Evolutionary conservation across 2,888 invertebrate species (phyloP), one percentile per base, ranked within the genome.

Genomic region (Morpho achilles): DNA sequence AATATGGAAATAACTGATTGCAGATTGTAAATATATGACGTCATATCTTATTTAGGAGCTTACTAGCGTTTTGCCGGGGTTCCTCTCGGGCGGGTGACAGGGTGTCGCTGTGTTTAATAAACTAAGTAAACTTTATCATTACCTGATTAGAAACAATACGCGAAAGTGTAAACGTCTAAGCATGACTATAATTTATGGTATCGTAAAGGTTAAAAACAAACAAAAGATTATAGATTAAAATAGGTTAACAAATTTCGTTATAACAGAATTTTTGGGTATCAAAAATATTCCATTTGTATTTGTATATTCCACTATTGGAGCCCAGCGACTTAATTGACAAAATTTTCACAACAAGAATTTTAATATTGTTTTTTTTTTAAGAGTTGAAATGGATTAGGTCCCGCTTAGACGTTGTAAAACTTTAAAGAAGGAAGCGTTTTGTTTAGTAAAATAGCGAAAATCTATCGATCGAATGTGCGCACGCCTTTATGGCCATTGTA

Each of bases 31-130:
- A 71, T 72, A 74, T 77, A 73, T 84, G 81, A 82, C 80, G 81
- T 88, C 89, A 89, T 90, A 90, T 89, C 89, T 87, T 76, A 74
- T 71, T 84, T 88, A 88, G 82, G 89, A 90, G 89, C 89, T 90
- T 90, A 89, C 84, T 87, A 88, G 88, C 88, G 87, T 89, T 88
- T 88, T 85, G 85, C 73, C 85, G 87, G 87, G 87, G 79, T 80
- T 67, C 68, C 73, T 75, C 80, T 82, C 88, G 89, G 88, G 85
- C 81, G 87, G 88, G 80, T 86, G 86, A 89, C 89, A 90, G 89
- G 89, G 89, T 88, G 85, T 84, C 88, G 88, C 87, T 86, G 84
- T 87, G 77, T 82, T 85, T 81, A 82, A 16, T 16, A 16, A 81
- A 80, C 83, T 88, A 87, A 87, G 88, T 73, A 75, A 84, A 77